Evolutionary conservation across 2,797 vertebrate genomes (phyloP).

Genomic region (Megalops cyprinoides): DNA sequence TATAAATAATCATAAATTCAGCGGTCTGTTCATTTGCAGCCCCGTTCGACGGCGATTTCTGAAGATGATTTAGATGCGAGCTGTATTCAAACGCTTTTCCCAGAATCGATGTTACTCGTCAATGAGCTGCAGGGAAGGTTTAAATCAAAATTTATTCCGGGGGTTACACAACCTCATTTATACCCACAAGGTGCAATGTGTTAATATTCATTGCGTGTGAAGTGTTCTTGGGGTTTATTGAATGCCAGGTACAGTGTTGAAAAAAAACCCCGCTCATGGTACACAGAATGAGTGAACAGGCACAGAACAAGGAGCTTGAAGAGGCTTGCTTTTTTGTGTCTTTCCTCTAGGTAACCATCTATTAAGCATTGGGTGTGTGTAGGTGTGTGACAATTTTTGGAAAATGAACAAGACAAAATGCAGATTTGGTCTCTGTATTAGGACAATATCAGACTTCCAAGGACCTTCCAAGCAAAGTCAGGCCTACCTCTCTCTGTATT

Average conservation of each 20-base stretch:
- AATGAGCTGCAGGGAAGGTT: neutral
- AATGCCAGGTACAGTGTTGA: neutral
- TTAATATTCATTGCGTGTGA: conserved; percentile 12
- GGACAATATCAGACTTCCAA: too few species aligned
- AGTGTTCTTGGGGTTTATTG: neutral
- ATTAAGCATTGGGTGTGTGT: neutral
- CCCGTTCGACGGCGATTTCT: neutral
- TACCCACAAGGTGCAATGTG: neutral
- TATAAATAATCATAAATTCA: neutral
- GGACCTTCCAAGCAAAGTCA: too few species aligned
- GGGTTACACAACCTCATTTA: conserved; percentile 14
- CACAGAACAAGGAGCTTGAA: conserved; percentile 6
- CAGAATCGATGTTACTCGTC: too few species aligned
- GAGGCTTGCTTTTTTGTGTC: neutral
- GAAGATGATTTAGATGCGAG: neutral
- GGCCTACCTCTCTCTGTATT: too few species aligned
- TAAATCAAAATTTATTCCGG: conserved; percentile 10
- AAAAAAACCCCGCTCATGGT: neutral
- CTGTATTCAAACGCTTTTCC: neutral
- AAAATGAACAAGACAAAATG: too few species aligned
- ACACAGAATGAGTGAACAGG: neutral
- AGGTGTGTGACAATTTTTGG: too few species aligned
- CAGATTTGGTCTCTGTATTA: neutral
- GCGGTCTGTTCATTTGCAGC: neutral
- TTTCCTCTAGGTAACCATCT: neutral